Evolutionary conservation across 2,113 vertebrate genomes (phyloP).

Genomic region (Furnarius figulus): DNA sequence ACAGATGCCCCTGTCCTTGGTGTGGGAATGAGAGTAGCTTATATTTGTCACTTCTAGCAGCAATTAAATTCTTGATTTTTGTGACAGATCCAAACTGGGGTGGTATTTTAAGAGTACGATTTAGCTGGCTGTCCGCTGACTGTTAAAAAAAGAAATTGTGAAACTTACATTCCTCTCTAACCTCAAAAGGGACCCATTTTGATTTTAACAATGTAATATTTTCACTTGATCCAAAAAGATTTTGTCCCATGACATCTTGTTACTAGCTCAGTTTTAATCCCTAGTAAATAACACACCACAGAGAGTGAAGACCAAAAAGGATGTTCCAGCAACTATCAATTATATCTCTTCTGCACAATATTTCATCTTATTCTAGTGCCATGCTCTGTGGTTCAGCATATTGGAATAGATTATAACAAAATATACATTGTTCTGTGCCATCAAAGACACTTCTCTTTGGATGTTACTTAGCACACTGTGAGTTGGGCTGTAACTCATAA

Average conservation of each 20-base stretch:
- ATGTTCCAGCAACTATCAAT: not conserved
- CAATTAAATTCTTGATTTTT: constrained; percentile 54
- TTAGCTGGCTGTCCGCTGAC: constrained; percentile 54
- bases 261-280: constrained; percentile 15
- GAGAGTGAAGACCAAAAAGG: not conserved
- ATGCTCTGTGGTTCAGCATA: not conserved
- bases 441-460: not conserved
- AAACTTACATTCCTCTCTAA: constrained; percentile 44
- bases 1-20: not conserved
- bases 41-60: constrained; percentile 39
- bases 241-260: constrained; percentile 55
- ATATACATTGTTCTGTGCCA: not conserved
- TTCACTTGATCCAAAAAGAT: constrained; percentile 37
- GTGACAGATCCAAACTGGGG: constrained; percentile 48
- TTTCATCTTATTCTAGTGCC: not conserved
- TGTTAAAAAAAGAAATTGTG: constrained; percentile 66
- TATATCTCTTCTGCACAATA: not conserved
- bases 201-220: constrained; percentile 57
- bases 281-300: not conserved
- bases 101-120: constrained; percentile 41
- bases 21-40: constrained; percentile 33
- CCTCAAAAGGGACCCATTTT: constrained; percentile 57
- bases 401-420: not conserved
- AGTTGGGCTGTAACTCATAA: not conserved
- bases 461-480: not conserved